Conservation (phyloP, 2,113 vertebrate species). For the Ibidorhyncha struthersii region DNA sequence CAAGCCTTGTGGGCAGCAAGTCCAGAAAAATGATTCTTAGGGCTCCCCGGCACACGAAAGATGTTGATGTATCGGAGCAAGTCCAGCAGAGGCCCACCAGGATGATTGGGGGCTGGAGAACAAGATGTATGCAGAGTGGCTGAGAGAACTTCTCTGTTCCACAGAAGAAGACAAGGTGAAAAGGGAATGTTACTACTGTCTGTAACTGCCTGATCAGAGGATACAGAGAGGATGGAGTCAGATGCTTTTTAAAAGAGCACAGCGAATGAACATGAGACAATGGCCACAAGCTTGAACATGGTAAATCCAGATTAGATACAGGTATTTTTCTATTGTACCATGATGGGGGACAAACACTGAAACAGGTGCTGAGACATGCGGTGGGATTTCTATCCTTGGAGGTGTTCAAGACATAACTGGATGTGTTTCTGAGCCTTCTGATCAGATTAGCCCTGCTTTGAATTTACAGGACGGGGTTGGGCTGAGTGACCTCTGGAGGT, state of each 20-base stretch:
- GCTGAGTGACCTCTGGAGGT: neutral
- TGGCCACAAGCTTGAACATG: neutral
- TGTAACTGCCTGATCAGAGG: neutral
- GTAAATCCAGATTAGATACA: neutral
- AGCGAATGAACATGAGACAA: neutral
- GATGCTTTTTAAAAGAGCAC: neutral
- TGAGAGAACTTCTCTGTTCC: neutral
- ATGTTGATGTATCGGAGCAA: accelerated
- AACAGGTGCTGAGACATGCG: neutral
- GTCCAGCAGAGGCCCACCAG: neutral
- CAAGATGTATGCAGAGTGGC: neutral
- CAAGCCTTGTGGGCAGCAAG: neutral
- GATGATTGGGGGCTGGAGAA: neutral
- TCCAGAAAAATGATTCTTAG: neutral
- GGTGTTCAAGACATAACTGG: neutral
- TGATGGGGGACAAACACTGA: neutral
- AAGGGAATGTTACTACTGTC: neutral
- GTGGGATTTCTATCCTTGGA: neutral
- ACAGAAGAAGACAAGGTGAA: neutral
- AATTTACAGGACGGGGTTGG: neutral
- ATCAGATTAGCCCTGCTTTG: neutral
- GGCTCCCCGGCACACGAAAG: neutral
- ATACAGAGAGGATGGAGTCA: neutral
- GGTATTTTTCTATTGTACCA: neutral
- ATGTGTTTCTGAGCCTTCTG: neutral